Percentiles rank a stretch among this genome's conserved stretches.
Evolutionary conservation across 1,140 invertebrate genomes (phyloP).

Genomic region (Bicyclus anynana): DNA sequence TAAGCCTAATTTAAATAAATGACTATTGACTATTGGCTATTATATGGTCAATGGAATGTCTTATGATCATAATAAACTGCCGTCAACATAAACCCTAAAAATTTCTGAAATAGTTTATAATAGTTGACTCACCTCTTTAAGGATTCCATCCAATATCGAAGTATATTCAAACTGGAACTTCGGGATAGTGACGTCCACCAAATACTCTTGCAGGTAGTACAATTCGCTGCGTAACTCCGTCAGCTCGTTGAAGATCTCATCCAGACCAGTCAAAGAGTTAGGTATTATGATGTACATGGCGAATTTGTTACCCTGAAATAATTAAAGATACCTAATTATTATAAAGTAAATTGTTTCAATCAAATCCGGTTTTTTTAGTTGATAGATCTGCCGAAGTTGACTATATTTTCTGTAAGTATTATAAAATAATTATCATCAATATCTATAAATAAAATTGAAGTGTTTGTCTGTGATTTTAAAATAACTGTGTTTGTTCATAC

Average conservation of each 20-base stretch:
- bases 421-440: too few relatives aligned
- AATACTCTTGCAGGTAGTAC: conserved; percentile 77
- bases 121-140: conserved; percentile 78
- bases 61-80: too few relatives aligned
- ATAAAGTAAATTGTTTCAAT: neutral
- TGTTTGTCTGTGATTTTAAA: too few relatives aligned
- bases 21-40: too few relatives aligned
- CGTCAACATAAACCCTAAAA: too few relatives aligned
- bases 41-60: too few relatives aligned
- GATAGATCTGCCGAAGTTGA: too few relatives aligned
- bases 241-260: conserved; percentile 78
- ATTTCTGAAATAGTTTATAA: too few relatives aligned
- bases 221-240: conserved; percentile 78
- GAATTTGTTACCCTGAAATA: conserved; percentile 81
- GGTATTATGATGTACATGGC: conserved; percentile 86
- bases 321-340: neutral
- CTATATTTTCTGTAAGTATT: too few relatives aligned
- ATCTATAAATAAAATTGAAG: too few relatives aligned
- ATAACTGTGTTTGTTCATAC: too few relatives aligned
- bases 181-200: conserved; percentile 83
- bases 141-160: conserved; percentile 79
- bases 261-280: conserved; percentile 79
- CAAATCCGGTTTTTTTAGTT: neutral
- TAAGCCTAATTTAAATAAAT: too few relatives aligned
- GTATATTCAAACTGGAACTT: conserved; percentile 87